phyloP scores from a whole-genome alignment of 1,140 invertebrate species.

The Phymastichus coffea region DNA sequence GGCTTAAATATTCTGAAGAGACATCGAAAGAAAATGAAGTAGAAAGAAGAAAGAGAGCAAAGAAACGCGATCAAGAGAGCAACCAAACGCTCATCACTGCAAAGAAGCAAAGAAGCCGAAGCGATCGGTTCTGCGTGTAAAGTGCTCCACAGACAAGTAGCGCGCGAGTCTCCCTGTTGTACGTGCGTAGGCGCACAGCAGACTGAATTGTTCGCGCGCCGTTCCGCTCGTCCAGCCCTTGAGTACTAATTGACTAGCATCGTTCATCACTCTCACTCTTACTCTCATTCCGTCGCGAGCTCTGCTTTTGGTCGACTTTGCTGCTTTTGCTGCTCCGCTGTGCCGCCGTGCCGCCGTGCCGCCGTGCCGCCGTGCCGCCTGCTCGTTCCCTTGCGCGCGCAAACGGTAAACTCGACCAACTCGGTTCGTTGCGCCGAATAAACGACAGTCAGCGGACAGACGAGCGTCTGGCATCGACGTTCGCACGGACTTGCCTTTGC shows the following conservation, averaged over 20 bases:
- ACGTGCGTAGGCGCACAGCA: conserved; percentile 25
- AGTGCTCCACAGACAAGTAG: conserved; percentile 12
- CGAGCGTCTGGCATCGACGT: too few species aligned
- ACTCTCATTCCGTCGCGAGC: conserved; percentile 12
- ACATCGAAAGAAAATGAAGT: too few species aligned
- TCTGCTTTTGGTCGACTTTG: too few species aligned
- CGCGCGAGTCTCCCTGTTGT: neutral
- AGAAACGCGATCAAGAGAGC: neutral
- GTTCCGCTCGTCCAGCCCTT: conserved; percentile 31
- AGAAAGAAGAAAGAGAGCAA: neutral
- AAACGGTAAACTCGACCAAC: too few species aligned
- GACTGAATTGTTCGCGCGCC: conserved; percentile 41
- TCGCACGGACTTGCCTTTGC: too few species aligned
- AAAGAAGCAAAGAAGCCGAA: conserved; percentile 8
- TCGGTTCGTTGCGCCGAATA: too few species aligned
- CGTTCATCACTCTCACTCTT: conserved; percentile 51
- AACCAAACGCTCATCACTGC: neutral
- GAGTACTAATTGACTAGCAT: conserved; percentile 56
- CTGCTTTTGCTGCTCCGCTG: neutral
- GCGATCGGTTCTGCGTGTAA: conserved; percentile 1
- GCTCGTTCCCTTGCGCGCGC: too few species aligned
- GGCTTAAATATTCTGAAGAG: too few species aligned
- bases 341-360: neutral
- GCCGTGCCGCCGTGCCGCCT: too few species aligned
- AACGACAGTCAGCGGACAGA: too few species aligned